Evolutionary conservation across 2,113 vertebrate species (phyloP).

Genomic region (Scalopus aquaticus): DNA sequence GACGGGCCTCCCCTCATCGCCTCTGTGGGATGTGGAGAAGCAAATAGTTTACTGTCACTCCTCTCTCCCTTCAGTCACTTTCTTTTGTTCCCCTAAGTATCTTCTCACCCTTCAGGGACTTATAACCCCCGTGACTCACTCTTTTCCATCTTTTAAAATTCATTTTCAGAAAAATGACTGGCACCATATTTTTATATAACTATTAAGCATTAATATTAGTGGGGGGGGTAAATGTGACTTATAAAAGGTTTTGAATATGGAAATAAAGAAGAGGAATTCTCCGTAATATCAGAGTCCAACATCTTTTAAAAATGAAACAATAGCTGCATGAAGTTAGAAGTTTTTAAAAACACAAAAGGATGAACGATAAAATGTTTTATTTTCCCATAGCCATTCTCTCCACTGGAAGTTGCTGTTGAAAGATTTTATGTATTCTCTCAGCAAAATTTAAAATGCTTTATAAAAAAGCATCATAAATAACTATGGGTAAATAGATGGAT

Average conservation of each 20-base stretch:
- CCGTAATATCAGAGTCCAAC: neutral
- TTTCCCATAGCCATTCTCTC: neutral
- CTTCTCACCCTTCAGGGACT: neutral
- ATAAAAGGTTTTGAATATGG: neutral
- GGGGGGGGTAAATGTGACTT: neutral
- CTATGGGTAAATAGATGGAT: neutral
- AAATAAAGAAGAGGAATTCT: neutral
- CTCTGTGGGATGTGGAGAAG: rapidly evolving
- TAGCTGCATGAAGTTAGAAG: neutral
- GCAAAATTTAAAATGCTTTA: neutral
- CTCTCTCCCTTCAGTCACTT: neutral
- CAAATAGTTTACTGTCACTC: rapidly evolving
- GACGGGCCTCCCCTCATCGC: neutral
- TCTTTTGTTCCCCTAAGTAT: neutral
- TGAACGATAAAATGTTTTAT: neutral
- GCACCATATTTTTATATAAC: neutral
- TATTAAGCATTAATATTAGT: neutral
- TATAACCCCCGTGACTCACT: neutral
- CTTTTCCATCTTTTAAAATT: neutral
- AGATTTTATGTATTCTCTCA: neutral
- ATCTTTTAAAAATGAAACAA: constrained; percentile 25
- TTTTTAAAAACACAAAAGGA: neutral
- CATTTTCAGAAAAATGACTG: constrained; percentile 8
- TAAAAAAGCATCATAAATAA: neutral
- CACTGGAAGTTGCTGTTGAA: neutral